Base-by-base conservation (phyloP, 2,797 vertebrate species). In the Ibycter americanus region DNA sequence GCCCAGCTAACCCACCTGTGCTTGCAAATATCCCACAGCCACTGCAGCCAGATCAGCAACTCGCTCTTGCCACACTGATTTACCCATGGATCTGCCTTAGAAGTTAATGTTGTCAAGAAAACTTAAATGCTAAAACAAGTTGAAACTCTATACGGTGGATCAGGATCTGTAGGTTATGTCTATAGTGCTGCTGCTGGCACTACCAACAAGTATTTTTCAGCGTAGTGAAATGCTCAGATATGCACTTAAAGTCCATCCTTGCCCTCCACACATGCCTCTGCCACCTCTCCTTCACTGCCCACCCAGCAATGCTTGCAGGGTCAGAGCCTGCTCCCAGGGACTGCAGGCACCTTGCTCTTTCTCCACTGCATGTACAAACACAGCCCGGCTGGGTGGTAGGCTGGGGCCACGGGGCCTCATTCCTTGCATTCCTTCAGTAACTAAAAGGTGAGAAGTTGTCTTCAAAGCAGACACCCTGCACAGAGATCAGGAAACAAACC, bases 381-480 rank as follows among this genome's bases (percentile, higher is more conserved):
- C 31, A 34, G 83, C 66, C 38, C 1, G 9, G 58, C 51, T 9
- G 72, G 81, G 65, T 21, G 70, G 85, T 11, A 47, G 70, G 63
- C 74, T 23, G 89, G 83, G 87, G 89, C 91, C 76, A 47, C 0
- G 4, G 49, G 73, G 82, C 87, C 84, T 93, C 96, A 97, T 97
- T 97, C 97, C 92, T 93, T 68, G 83, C 96, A 97, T 96, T 97
- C 96, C 21, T 96, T 15, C 58, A 14, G 66, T 9, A 86, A 93
- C 52, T 70, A 61, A 77, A 96, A 96, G 93, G 96, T 96, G 87
- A 93, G 87, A 96, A 93, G 83, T 77, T 84, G 62, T 71, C 89
- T 97, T 96, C 90, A 94, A 92, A 94, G 91, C 70, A 94, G 89
- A 74, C 26, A 42, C 40, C 32, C 83, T 58, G 71, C 46, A 26